Base-by-base conservation (phyloP, 2,888 invertebrate species). In the Stenolophus ochropezus region DNA sequence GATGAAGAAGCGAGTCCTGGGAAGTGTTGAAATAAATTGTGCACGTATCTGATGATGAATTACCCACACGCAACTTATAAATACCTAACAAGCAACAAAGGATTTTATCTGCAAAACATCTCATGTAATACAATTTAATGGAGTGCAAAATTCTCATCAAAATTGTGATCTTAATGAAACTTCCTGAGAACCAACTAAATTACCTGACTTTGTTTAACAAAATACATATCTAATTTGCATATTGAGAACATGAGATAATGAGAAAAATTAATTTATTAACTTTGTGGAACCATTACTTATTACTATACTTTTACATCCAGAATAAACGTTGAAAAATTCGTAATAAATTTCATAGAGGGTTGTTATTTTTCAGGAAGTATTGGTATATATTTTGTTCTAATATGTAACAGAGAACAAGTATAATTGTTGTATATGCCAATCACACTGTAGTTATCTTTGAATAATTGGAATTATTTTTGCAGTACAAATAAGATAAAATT, bases 151-250 rank as follows among this genome's bases (percentile, higher is more conserved):
- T 33, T 69, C 53, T 51, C 51, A 74, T 74, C 74, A 74, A 74
- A 74, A 74, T 74, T 74, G 53, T 74, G 23, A 74, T 74, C 74
- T 74, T 53, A 74, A 74, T 74, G 49, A 74, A 74, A 74, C 74
- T 53, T 74, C 74, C 74, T 74, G 74, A 14, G 21, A 11, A 16
- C 47, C 21, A 73, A 73, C 47, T 73, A 49, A 73, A 73, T 49
- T 11, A 20, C 73, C 47, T 25, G n/a, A 25, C 25, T 61, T 25
- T 61, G 14, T 61, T 14, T 23, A 61, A 61, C 61, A 61, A 61
- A 61, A n/a, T 61, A 25, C 61, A 56, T 56, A 56, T 56, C 20
- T 6, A 20, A 56, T 56, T 18, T 20, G 11, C 56, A 5, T 18
- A 11, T 56, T 53, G 16, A 53, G 16, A 18, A 53, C 16, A 53